Evolutionary conservation across 2,113 vertebrate genomes (phyloP).

Genomic region (Ptilorrhoa leucosticta): DNA sequence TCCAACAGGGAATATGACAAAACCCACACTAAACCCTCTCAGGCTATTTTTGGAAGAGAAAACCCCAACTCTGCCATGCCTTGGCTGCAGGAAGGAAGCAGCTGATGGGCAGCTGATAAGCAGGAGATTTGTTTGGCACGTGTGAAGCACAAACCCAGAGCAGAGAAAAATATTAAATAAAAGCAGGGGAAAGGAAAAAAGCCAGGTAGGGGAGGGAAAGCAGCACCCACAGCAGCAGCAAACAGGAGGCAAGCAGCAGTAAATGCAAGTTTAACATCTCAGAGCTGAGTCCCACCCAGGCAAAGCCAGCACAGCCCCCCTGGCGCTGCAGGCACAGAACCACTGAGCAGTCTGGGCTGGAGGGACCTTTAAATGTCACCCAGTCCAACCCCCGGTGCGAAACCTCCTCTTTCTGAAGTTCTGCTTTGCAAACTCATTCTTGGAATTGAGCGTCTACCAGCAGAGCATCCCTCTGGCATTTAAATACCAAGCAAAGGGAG

Average conservation of each 20-base stretch:
- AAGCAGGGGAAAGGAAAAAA: neutral
- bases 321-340: neutral
- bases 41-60: neutral
- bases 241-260: neutral
- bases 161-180: neutral
- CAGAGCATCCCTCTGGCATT: neutral
- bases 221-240: neutral
- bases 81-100: neutral
- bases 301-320: neutral
- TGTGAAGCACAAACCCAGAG: neutral
- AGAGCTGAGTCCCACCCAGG: rapidly evolving
- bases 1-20: neutral
- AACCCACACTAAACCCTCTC: neutral
- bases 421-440: neutral
- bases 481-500: neutral
- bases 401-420: neutral
- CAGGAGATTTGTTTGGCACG: neutral
- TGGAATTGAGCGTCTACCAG: neutral
- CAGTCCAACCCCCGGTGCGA: neutral
- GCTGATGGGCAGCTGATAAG: neutral
- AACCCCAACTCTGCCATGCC: neutral
- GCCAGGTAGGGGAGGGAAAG: neutral
- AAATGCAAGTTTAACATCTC: neutral
- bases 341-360: neutral
- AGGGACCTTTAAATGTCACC: neutral